Percentiles rank a stretch among this genome's conserved stretches.
Evolutionary conservation across 2,888 invertebrate genomes (phyloP).

Genomic region (Xylota segnis): DNA sequence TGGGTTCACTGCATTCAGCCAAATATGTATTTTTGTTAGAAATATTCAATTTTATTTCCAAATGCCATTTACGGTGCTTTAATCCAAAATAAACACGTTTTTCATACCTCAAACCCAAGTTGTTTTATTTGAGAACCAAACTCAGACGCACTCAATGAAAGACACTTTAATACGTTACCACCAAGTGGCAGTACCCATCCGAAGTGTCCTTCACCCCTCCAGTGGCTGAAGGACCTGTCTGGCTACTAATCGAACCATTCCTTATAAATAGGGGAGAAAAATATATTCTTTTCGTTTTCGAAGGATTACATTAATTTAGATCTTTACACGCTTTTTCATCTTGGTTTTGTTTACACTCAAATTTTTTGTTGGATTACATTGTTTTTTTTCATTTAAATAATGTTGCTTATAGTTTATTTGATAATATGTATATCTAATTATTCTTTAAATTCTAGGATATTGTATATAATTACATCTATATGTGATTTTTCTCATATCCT

Average conservation of each 20-base stretch:
- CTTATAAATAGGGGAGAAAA: slow-evolving; percentile 43
- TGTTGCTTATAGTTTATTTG: slow-evolving; percentile 46
- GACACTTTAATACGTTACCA: too few relatives aligned
- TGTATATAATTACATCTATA: slow-evolving; percentile 34
- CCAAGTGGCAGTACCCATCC: too few relatives aligned
- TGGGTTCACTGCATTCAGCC: too few relatives aligned
- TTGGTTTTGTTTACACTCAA: slow-evolving; percentile 68
- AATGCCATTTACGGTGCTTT: too few relatives aligned
- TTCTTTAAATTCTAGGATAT: slow-evolving; percentile 31
- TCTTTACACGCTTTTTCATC: slow-evolving; percentile 73
- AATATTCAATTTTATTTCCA: too few relatives aligned
- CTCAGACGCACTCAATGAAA: too few relatives aligned
- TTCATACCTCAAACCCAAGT: too few relatives aligned
- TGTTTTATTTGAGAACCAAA: too few relatives aligned
- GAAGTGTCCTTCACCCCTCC: too few relatives aligned
- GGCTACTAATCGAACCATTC: background rate
- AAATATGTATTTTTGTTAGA: too few relatives aligned
- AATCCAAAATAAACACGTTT: too few relatives aligned
- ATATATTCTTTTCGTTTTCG: slow-evolving; percentile 47
- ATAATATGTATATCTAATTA: slow-evolving; percentile 26
- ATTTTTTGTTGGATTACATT: slow-evolving; percentile 44
- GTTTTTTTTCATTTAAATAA: background rate
- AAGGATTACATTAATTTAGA: slow-evolving; percentile 76
- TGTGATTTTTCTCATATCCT: slow-evolving; percentile 30
- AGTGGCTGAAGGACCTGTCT: background rate